Percentiles rank a stretch among this genome's conserved stretches.
phyloP scores from a whole-genome alignment of 2,797 vertebrate species.

The Adrianichthys oophorus region DNA sequence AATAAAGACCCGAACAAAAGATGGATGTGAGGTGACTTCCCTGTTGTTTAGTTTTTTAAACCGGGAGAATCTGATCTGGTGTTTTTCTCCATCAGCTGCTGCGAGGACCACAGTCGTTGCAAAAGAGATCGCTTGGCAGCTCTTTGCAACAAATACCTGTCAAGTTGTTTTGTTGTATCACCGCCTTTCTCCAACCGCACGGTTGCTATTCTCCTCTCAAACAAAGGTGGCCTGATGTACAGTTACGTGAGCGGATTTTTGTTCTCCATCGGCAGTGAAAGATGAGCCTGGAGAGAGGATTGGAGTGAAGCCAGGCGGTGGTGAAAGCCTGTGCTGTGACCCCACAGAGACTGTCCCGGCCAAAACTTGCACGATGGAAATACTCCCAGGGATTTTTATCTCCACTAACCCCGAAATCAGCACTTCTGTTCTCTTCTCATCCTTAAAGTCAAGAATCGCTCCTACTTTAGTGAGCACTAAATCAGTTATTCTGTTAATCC shows the following conservation, averaged over 20 bases:
- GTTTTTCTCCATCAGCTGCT: slow-evolving; percentile 61
- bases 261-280: slow-evolving; percentile 13
- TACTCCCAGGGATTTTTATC: slow-evolving; percentile 31
- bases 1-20: slow-evolving; percentile 73
- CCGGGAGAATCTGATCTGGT: slow-evolving; percentile 71
- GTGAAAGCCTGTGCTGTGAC: slow-evolving; percentile 56
- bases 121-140: slow-evolving; percentile 25
- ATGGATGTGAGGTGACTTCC: slow-evolving; percentile 77
- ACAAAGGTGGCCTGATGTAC: slow-evolving; percentile 24
- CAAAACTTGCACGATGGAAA: slow-evolving; percentile 15
- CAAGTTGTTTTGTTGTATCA: slow-evolving; percentile 12
- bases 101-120: slow-evolving; percentile 37
- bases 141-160: slow-evolving; percentile 23
- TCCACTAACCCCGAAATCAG: slow-evolving; percentile 20
- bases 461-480: slow-evolving; percentile 12
- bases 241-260: slow-evolving; percentile 21
- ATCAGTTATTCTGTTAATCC: slow-evolving; percentile 36
- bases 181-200: too few relatives aligned
- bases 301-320: slow-evolving; percentile 56
- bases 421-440: neutral
- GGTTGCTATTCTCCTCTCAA: slow-evolving; percentile 3
- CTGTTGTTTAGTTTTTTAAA: slow-evolving; percentile 38
- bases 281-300: slow-evolving; percentile 34
- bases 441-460: slow-evolving; percentile 10
- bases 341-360: slow-evolving; percentile 44